Conservation (phyloP, 2,113 vertebrate species). For the Gymnocephalus cernua region DNA sequence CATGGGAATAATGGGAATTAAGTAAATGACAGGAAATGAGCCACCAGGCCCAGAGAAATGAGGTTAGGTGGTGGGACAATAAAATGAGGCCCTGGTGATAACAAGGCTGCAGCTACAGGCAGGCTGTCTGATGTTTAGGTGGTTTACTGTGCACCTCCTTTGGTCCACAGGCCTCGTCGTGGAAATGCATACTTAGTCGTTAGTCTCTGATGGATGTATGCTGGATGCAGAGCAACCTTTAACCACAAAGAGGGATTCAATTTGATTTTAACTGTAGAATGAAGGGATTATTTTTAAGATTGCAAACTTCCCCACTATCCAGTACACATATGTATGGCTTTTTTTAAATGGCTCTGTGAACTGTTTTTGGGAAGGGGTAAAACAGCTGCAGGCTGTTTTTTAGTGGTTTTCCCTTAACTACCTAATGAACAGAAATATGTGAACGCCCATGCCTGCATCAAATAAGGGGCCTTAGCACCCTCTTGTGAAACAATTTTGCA, state of each 20-base stretch:
- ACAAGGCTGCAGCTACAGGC: conserved; percentile 58
- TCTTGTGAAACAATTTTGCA: conserved; percentile 63
- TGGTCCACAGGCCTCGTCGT: conserved; percentile 33
- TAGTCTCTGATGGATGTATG: conserved; percentile 51
- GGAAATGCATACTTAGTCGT: conserved; percentile 60
- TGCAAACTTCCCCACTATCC: conserved; percentile 47
- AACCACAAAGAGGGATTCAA: conserved; percentile 51
- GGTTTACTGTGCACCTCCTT: conserved; percentile 58
- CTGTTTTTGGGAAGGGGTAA: conserved; percentile 29
- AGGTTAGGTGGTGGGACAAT: conserved; percentile 54
- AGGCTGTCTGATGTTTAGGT: conserved; percentile 34
- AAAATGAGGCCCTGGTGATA: conserved; percentile 53
- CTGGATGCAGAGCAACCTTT: conserved; percentile 38
- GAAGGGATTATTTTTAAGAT: conserved; percentile 59
- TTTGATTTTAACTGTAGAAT: conserved; percentile 52
- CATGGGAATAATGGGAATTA: conserved; percentile 19
- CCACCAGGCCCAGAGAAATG: conserved; percentile 15
- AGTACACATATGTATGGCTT: conserved; percentile 45
- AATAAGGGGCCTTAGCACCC: conserved; percentile 50
- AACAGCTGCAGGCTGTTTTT: conserved; percentile 52
- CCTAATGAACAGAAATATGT: conserved; percentile 31
- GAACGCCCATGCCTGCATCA: conserved; percentile 21
- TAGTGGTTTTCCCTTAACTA: conserved; percentile 30
- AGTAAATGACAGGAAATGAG: conserved; percentile 58
- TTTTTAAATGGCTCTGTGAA: conserved; percentile 35